These are phyloP conservation scores for Bombylius major DNA, from an alignment of 2,888 invertebrate species.

Conservation along the genomic window DNA sequence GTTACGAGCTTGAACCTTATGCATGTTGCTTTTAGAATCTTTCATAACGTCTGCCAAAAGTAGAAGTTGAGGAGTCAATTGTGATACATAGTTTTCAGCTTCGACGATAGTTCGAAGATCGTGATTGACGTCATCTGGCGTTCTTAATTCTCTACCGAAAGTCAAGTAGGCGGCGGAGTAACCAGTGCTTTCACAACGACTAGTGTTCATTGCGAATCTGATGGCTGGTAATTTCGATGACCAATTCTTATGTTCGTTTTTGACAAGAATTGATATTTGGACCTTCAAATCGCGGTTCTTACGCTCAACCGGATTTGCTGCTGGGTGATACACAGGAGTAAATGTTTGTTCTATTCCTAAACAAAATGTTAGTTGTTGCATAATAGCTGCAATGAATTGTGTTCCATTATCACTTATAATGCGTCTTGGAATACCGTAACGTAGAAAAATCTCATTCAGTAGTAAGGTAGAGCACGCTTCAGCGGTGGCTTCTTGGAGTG, in stretches of 20 bases:
- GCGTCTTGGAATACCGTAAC: conserved; percentile 20
- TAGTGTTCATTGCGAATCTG: conserved; percentile 27
- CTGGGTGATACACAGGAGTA: conserved; percentile 25
- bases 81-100: too few species aligned
- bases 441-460: conserved; percentile 23
- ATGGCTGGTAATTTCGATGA: conserved; percentile 20
- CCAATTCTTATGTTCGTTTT: conserved; percentile 20
- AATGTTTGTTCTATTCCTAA: conserved; percentile 18
- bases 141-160: conserved; percentile 22
- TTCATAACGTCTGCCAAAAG: too few species aligned
- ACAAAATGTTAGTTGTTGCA: conserved; percentile 21
- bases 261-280: conserved; percentile 5
- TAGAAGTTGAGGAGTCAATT: too few species aligned
- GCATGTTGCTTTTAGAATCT: background rate
- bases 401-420: too few species aligned
- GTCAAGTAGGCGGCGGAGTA: too few species aligned
- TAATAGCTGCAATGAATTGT: conserved; percentile 12
- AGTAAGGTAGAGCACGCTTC: conserved; percentile 20
- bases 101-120: too few species aligned
- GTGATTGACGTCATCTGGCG: conserved; percentile 16
- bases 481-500: conserved; percentile 20
- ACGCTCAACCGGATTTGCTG: conserved; percentile 25
- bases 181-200: conserved; percentile 18
- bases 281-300: conserved; percentile 18
- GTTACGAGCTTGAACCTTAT: background rate